Evolutionary conservation across 2,888 invertebrate genomes (phyloP).

Genomic region (Drosophila sordidapex): DNA sequence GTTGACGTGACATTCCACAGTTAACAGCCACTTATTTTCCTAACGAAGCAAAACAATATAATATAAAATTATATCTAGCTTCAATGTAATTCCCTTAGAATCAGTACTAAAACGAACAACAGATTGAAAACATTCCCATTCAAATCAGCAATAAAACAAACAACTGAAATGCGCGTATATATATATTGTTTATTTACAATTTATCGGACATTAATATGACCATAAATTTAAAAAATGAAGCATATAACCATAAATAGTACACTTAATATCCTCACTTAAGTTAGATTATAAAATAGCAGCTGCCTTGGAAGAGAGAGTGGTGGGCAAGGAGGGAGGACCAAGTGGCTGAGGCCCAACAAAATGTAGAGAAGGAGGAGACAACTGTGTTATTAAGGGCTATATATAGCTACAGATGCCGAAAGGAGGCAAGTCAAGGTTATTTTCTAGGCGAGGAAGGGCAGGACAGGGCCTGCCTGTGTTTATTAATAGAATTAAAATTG

Average conservation of each 20-base stretch:
- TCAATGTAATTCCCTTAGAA: background rate
- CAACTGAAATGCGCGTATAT: background rate
- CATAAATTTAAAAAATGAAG: too few relatives aligned
- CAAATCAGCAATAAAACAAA: background rate
- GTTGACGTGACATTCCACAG: background rate
- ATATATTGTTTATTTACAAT: background rate
- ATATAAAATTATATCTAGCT: background rate
- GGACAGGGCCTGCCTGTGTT: background rate
- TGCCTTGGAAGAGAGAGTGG: conserved; percentile 34
- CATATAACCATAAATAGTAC: background rate
- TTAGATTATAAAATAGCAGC: conserved; percentile 40
- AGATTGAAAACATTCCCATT: background rate
- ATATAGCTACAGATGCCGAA: conserved; percentile 13
- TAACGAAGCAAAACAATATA: background rate
- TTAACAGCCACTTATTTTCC: background rate
- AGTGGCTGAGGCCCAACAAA: conserved; percentile 36
- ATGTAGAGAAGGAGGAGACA: background rate
- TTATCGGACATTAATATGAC: background rate
- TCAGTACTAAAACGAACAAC: too few relatives aligned
- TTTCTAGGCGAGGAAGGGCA: too few relatives aligned
- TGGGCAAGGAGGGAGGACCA: background rate
- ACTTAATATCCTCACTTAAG: conserved; percentile 12
- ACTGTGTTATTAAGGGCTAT: conserved; percentile 15
- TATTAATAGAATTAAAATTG: conserved; percentile 23
- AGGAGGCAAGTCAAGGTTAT: conserved; percentile 2